These are phyloP conservation scores for Whitmania pigra DNA, from an alignment of 1,140 invertebrate genomes.

Conservation along the genomic window DNA sequence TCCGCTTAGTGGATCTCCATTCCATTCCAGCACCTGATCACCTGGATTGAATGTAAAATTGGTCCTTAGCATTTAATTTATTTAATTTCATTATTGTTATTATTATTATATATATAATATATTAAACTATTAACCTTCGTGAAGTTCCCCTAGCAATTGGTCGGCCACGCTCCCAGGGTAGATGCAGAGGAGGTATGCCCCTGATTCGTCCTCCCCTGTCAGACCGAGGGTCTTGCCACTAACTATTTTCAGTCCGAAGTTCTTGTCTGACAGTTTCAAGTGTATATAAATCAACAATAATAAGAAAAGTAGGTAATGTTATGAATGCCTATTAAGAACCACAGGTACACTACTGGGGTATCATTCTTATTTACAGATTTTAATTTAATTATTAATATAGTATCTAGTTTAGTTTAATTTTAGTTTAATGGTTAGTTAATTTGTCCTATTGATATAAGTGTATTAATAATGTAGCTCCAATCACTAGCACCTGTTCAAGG, in stretches of 20 bases:
- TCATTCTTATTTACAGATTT: too few relatives aligned
- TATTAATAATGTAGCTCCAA: neutral
- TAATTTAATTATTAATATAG: too few relatives aligned
- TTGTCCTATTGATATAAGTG: neutral
- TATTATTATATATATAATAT: too few relatives aligned
- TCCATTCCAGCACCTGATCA: conserved; percentile 57
- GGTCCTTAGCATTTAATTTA: neutral
- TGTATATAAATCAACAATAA: too few relatives aligned
- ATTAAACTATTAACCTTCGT: conserved; percentile 44
- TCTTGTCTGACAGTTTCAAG: conserved; percentile 33
- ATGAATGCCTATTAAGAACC: too few relatives aligned
- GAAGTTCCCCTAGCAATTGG: conserved; percentile 48
- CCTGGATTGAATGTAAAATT: conserved; percentile 37
- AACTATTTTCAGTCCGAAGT: conserved; percentile 52
- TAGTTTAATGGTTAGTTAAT: too few relatives aligned
- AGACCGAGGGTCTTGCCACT: conserved; percentile 50
- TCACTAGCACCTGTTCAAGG: neutral
- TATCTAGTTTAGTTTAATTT: too few relatives aligned
- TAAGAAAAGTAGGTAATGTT: too few relatives aligned
- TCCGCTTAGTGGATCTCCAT: conserved; percentile 49
- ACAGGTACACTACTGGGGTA: neutral
- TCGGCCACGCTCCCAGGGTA: conserved; percentile 48
- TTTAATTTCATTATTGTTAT: too few relatives aligned
- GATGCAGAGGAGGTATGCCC: conserved; percentile 51
- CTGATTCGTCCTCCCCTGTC: conserved; percentile 44